A percentile compares a stretch with the other conserved stretches of the same genome.
Conservation (phyloP, 2,888 invertebrate genomes). For the Ditula angustiorana region DNA sequence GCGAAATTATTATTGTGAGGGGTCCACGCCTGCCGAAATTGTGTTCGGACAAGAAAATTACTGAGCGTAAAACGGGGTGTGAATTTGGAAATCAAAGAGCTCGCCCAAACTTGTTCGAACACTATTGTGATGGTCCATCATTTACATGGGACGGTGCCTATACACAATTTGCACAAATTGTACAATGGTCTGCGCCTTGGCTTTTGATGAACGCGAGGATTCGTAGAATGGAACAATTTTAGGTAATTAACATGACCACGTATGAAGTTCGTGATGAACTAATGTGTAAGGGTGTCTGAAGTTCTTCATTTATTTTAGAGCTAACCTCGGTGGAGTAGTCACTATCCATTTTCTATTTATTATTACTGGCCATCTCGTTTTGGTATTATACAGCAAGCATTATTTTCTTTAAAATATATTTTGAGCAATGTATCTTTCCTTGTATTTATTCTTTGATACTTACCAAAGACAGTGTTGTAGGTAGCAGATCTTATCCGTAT, state of each 20-base stretch:
- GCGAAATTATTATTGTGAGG: conserved; percentile 83
- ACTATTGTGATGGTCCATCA: conserved; percentile 77
- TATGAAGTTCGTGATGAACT: conserved; percentile 20
- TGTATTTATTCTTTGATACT: no score
- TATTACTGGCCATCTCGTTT: no score
- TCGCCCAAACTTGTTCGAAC: conserved; percentile 69
- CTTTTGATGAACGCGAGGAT: conserved; percentile 57
- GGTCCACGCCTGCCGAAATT: conserved; percentile 73
- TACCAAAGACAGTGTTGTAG: no score
- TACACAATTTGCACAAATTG: conserved; percentile 66
- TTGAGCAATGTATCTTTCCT: no score
- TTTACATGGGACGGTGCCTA: conserved; percentile 80
- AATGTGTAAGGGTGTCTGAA: conserved; percentile 2
- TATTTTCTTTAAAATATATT: no score
- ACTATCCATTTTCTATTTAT: neutral
- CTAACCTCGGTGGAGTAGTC: neutral
- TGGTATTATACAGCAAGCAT: no score
- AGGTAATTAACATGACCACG: conserved; percentile 34
- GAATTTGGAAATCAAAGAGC: conserved; percentile 83
- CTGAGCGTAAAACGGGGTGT: conserved; percentile 84
- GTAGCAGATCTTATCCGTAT: no score
- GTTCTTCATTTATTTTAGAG: neutral
- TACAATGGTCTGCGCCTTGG: conserved; percentile 60
- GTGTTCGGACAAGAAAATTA: conserved; percentile 86
- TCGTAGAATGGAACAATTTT: conserved; percentile 39